phyloP scores from a whole-genome alignment of 2,888 invertebrate species.

The Thereva nobilitata region DNA sequence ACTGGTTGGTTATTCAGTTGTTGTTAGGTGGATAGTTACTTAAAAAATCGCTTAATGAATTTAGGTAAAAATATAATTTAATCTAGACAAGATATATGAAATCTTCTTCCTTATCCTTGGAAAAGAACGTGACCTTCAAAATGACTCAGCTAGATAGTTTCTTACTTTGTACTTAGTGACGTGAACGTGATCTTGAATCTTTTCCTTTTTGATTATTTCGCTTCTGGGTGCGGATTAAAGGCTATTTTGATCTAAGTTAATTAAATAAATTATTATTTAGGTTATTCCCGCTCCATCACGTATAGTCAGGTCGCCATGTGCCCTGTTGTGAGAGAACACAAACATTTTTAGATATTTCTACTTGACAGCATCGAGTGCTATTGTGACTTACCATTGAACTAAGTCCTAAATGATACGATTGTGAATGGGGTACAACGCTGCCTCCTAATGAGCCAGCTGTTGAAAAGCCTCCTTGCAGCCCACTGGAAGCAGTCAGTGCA shows the following conservation, averaged over 20 bases:
- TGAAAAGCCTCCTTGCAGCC: constrained; percentile 64
- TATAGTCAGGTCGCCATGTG: constrained; percentile 91
- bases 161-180: too few relatives aligned
- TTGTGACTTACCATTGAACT: constrained; percentile 65
- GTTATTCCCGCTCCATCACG: constrained; percentile 73
- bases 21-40: too few relatives aligned
- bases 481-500: constrained; percentile 64
- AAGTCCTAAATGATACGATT: constrained; percentile 70
- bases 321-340: constrained; percentile 68
- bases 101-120: too few relatives aligned
- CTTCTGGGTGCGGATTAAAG: neutral
- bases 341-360: constrained; percentile 33
- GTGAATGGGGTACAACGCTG: constrained; percentile 68
- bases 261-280: constrained; percentile 59
- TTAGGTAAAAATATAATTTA: too few relatives aligned
- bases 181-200: too few relatives aligned
- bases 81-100: too few relatives aligned
- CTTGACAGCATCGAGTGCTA: neutral
- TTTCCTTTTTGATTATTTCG: too few relatives aligned
- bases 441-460: constrained; percentile 67
- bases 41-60: too few relatives aligned
- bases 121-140: too few relatives aligned
- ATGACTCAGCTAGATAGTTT: too few relatives aligned
- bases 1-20: too few relatives aligned
- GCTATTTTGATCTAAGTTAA: constrained; percentile 46